Base-by-base conservation (phyloP, 2,888 invertebrate genomes). In the Philaethria dido region DNA sequence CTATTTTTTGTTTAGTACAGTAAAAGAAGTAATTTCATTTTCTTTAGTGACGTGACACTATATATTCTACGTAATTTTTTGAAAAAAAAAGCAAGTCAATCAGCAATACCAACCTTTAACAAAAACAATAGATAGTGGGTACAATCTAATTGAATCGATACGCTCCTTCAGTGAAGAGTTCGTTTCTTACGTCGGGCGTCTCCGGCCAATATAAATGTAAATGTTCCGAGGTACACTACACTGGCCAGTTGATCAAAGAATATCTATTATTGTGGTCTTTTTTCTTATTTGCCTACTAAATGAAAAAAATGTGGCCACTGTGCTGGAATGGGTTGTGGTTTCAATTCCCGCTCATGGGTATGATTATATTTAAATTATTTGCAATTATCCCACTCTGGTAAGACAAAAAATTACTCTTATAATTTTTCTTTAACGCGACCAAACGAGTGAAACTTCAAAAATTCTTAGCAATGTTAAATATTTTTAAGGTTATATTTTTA, bases 161-260 rank as follows among this genome's bases (percentile, higher is more conserved):
- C 73, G 42, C 66, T 74, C 73, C 73, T 70, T 69, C 77, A 75
- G 78, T 71, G 73, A 78, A 80, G 74, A 75, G 80, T 79, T 73
- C 72, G 76, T 74, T 77, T 75, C 76, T 75, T 71, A 65, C 71
- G 73, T 77, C 77, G 79, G 83, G 79, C 82, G 82, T 80, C 84
- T 81, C 79, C 64, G 76, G 77, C 87, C 91, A 91, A 92, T 92
- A 92, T 91, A 91, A 88, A 92, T 92, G 91, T 89, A 89, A 92
- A 92, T 92, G 84, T 80, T 77, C 80, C 77, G 83, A 87, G 87
- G 88, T 86, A 83, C 83, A 72, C 76, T 69, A 68, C 65, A 75
- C 75, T 80, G 80, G 75, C 77, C 79, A 78, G 73, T 66, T 68
- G 66, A 68, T 11, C 75, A 79, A 69, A 79, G 81, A 84, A 50